These are phyloP conservation scores for Chaetura pelagica DNA, from an alignment of 2,113 vertebrate species.

Conservation along the genomic window DNA sequence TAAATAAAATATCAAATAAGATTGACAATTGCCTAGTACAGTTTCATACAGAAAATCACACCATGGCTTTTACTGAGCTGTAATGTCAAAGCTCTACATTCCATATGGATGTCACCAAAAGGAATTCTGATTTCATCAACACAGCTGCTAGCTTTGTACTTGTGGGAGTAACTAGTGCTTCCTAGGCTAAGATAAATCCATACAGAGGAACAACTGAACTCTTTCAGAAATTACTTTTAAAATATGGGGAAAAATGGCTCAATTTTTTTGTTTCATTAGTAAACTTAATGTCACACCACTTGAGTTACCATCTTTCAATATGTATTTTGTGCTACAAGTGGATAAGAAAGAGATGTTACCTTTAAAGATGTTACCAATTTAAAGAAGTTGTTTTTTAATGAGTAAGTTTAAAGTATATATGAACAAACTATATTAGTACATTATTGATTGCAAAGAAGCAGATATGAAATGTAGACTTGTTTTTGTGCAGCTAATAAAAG, in stretches of 20 bases:
- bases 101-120: slow-evolving; percentile 49
- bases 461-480: background rate
- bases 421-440: background rate
- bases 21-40: slow-evolving; percentile 1
- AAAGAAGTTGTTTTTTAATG: background rate
- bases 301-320: background rate
- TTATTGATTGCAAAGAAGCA: background rate
- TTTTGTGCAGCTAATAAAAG: slow-evolving; percentile 59
- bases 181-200: background rate
- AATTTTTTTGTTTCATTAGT: background rate
- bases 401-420: background rate
- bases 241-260: background rate
- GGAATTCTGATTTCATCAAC: slow-evolving; percentile 40
- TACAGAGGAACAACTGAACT: background rate
- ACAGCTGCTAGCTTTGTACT: slow-evolving; percentile 42
- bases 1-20: background rate
- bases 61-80: slow-evolving; percentile 17
- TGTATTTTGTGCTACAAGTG: background rate
- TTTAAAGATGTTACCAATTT: background rate
- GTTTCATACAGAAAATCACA: background rate
- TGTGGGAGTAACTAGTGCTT: slow-evolving; percentile 45
- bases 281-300: background rate
- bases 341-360: background rate
- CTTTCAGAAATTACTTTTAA: background rate
- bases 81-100: slow-evolving; percentile 35